Conservation (phyloP, 2,113 vertebrate species). For the Brachirus orientalis region DNA sequence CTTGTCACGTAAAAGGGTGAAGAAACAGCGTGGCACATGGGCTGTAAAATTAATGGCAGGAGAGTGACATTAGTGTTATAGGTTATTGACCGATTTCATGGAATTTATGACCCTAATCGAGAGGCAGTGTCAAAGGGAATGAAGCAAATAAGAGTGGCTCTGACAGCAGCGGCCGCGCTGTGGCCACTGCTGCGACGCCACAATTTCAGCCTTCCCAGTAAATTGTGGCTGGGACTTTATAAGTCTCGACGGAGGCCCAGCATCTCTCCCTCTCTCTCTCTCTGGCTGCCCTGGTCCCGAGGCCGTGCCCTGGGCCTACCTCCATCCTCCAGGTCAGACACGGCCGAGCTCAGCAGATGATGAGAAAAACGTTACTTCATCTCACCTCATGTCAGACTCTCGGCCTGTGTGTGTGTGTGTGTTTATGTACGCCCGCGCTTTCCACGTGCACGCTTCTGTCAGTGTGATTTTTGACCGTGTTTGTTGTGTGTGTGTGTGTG, state of each 20-base stretch:
- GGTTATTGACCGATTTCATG: conserved; percentile 80
- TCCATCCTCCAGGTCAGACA: conserved; percentile 65
- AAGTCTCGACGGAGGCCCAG: conserved; percentile 56
- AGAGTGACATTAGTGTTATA: conserved; percentile 81
- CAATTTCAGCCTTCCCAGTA: conserved; percentile 57
- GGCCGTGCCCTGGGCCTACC: conserved; percentile 61
- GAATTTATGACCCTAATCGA: conserved; percentile 83
- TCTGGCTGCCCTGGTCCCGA: conserved; percentile 45
- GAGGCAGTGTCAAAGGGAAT: conserved; percentile 66
- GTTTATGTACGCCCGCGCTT: neutral
- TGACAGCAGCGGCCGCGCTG: conserved; percentile 54
- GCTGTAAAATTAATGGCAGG: conserved; percentile 75
- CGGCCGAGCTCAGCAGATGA: conserved; percentile 49
- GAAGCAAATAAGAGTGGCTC: conserved; percentile 67
- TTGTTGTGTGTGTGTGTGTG: conserved; percentile 12
- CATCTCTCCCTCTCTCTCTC: conserved; percentile 18
- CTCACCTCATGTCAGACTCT: conserved; percentile 63
- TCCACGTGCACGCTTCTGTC: conserved; percentile 18
- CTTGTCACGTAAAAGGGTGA: conserved; percentile 63
- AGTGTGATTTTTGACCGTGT: conserved; percentile 31
- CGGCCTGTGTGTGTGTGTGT: conserved; percentile 14
- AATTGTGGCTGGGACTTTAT: conserved; percentile 68
- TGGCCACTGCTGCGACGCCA: conserved; percentile 55
- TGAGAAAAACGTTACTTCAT: conserved; percentile 64
- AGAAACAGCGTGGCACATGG: conserved; percentile 67